A percentile compares a stretch with the other conserved stretches of the same genome.
These are phyloP conservation scores for Ciconia stormi DNA, from an alignment of 2,113 vertebrate genomes.

Conservation along the genomic window DNA sequence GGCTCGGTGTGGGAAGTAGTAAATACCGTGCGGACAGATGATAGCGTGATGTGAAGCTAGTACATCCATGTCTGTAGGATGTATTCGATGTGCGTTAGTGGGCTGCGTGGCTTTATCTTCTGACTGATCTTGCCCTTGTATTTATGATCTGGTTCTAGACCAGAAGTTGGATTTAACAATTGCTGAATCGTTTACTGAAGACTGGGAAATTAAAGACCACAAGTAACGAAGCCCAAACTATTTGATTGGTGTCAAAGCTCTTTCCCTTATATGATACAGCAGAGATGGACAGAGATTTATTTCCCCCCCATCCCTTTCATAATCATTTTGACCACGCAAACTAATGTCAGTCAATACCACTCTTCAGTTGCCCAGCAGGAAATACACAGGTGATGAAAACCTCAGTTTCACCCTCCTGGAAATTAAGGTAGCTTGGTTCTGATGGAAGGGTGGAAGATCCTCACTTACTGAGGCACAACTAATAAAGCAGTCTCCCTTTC, in stretches of 20 bases:
- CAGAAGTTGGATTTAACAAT: neutral
- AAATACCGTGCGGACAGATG: accelerated
- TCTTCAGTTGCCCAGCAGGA: neutral
- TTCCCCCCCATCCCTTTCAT: neutral
- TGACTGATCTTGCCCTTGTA: too few species aligned
- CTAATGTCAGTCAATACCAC: neutral
- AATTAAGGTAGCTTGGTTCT: neutral
- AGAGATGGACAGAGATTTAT: neutral
- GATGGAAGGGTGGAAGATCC: neutral
- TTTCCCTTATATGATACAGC: neutral
- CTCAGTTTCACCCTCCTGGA: neutral
- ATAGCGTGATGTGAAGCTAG: neutral
- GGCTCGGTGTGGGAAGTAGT: accelerated
- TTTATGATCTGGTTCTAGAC: neutral
- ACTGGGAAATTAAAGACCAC: neutral
- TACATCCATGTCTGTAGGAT: neutral
- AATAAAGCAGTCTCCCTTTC: neutral
- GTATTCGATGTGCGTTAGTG: accelerated
- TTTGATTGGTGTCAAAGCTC: neutral
- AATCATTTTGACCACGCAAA: neutral
- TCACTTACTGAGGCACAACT: neutral
- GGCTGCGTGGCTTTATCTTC: neutral
- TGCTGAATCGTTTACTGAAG: neutral
- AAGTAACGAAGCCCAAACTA: neutral
- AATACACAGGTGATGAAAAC: neutral